Conservation (phyloP, 2,113 vertebrate species). For the Cyrtonyx montezumae region DNA sequence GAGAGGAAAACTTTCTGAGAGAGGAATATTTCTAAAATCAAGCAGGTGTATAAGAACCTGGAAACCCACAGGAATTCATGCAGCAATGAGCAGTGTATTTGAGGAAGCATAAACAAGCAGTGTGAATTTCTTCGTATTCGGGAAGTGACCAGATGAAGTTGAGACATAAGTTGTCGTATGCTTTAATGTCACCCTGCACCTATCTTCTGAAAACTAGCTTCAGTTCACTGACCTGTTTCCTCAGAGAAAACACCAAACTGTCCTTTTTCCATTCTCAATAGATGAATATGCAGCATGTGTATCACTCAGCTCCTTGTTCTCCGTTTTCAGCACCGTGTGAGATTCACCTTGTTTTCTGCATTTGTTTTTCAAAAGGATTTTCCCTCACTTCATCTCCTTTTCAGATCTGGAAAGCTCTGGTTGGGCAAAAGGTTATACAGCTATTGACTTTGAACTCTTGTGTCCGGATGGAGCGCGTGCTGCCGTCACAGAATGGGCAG, state of each 20-base stretch:
- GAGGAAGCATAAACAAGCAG: neutral
- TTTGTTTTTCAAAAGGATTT: neutral
- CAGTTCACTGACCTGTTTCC: neutral
- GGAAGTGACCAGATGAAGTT: neutral
- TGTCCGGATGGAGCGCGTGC: slow-evolving; percentile 80
- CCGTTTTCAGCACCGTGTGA: neutral
- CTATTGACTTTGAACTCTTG: slow-evolving; percentile 84
- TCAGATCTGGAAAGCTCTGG: slow-evolving; percentile 82
- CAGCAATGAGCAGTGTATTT: neutral
- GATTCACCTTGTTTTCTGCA: neutral
- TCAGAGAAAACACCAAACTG: neutral
- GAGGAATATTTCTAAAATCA: neutral
- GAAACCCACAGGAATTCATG: neutral
- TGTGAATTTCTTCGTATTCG: neutral
- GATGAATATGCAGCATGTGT: rapidly evolving
- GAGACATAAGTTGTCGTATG: neutral
- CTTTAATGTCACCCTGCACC: neutral
- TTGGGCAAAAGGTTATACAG: slow-evolving; percentile 79
- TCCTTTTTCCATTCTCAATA: neutral
- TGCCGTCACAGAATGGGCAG: slow-evolving; percentile 83
- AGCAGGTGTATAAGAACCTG: neutral
- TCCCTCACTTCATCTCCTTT: neutral
- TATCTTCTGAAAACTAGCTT: neutral
- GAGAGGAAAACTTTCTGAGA: neutral
- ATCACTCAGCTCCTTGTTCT: neutral